Conservation (phyloP, 2,797 vertebrate species). For the Micropoecilia bifurca region DNA sequence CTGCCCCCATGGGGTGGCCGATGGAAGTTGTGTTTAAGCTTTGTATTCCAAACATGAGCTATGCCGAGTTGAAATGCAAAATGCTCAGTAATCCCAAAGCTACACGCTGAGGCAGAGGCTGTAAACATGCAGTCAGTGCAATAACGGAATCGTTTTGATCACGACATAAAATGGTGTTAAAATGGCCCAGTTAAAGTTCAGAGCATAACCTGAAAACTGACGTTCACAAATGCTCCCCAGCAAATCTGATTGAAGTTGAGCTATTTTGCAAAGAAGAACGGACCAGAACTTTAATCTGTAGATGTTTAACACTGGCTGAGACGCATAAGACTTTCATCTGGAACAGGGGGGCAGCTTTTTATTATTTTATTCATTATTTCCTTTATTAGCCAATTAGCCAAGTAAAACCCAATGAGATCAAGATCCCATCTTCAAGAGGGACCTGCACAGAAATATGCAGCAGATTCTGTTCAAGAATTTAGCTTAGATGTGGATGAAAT, state of each 20-base stretch:
- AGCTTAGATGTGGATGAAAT: not conserved
- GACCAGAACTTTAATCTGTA: not conserved
- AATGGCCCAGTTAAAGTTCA: not conserved
- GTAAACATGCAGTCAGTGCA: not conserved
- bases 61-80: not conserved
- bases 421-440: too few relatives aligned
- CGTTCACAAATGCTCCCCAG: not conserved
- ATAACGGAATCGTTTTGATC: not conserved
- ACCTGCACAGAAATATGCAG: not conserved
- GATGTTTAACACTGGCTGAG: not conserved
- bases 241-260: not conserved
- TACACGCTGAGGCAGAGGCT: not conserved
- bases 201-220: not conserved
- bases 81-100: not conserved
- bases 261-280: not conserved
- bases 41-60: not conserved
- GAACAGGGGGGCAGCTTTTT: not conserved
- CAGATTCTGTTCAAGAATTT: not conserved
- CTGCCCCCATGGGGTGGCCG: slow-evolving; percentile 64
- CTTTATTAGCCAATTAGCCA: too few relatives aligned
- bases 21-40: not conserved
- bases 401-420: too few relatives aligned
- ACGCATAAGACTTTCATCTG: not conserved
- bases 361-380: too few relatives aligned
- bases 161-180: not conserved